Evolutionary conservation across 2,113 vertebrate species (phyloP).

Genomic region (Otus sunia): DNA sequence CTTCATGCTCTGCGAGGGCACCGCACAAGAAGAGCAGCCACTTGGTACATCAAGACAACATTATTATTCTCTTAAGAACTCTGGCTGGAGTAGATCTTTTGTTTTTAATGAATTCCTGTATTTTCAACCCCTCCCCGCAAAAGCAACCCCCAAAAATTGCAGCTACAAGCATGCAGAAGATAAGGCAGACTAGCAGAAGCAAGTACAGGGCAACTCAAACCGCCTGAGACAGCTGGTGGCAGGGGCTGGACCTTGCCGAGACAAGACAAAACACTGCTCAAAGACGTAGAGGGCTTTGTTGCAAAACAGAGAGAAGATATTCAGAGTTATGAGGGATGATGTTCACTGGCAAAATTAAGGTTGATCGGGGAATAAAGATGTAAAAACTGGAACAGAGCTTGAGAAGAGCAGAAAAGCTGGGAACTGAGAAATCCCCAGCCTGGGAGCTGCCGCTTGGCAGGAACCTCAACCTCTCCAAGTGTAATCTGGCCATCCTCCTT

Average conservation of each 20-base stretch:
- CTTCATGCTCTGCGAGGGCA: not conserved
- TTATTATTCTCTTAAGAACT: not conserved
- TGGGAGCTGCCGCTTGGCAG: not conserved
- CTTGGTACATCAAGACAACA: not conserved
- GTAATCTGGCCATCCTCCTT: not conserved
- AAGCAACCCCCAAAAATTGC: not conserved
- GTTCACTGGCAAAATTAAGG: not conserved
- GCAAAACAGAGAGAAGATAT: not conserved
- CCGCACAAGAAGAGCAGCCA: no score
- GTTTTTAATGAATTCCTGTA: not conserved
- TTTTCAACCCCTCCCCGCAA: not conserved
- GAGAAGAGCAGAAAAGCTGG: not conserved
- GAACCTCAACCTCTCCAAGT: not conserved
- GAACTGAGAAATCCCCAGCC: not conserved
- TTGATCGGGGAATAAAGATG: not conserved
- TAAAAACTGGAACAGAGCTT: not conserved
- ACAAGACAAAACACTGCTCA: not conserved
- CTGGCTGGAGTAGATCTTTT: not conserved
- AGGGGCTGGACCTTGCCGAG: no score
- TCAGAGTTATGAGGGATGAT: rapidly evolving
- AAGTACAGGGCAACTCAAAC: not conserved
- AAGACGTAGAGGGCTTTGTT: rapidly evolving
- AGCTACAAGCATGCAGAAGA: not conserved
- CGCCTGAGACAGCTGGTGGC: not conserved
- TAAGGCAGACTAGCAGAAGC: not conserved